These are phyloP conservation scores for Hypothenemus hampei DNA, from an alignment of 1,140 invertebrate genomes.

Conservation along the genomic window DNA sequence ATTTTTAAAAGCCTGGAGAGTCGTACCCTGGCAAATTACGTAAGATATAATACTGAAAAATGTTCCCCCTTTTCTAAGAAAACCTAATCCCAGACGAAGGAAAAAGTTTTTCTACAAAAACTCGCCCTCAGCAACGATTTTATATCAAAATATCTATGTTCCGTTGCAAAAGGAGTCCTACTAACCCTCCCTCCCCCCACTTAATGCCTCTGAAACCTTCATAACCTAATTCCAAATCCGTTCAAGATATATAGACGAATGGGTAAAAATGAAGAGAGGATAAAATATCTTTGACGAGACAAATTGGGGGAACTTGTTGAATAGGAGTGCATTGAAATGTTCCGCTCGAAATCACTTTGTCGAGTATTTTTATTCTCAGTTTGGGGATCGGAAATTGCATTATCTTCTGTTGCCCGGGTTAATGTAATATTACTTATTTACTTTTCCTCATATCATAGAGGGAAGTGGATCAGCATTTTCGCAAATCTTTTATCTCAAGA, in stretches of 20 bases:
- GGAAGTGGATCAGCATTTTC: too few relatives aligned
- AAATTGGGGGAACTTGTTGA: constrained; percentile 20
- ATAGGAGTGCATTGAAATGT: constrained; percentile 20
- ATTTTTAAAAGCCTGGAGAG: too few relatives aligned
- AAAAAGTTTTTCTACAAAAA: too few relatives aligned
- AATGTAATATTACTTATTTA: constrained; percentile 3
- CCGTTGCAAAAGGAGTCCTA: constrained; percentile 6
- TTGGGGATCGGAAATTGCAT: constrained; percentile 12
- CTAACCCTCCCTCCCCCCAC: too few relatives aligned
- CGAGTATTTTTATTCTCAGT: not conserved
- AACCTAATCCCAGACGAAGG: too few relatives aligned
- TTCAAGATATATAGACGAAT: constrained; percentile 7
- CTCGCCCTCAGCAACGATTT: not conserved
- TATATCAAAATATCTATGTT: constrained; percentile 14
- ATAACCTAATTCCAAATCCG: constrained; percentile 23
- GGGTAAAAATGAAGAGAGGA: constrained; percentile 17
- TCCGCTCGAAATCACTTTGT: constrained; percentile 6
- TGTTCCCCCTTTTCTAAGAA: too few relatives aligned
- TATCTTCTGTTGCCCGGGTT: constrained; percentile 5
- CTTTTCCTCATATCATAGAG: not conserved
- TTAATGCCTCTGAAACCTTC: constrained; percentile 16
- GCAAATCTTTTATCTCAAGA: too few relatives aligned
- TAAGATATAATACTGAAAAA: too few relatives aligned
- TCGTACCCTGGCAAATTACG: too few relatives aligned
- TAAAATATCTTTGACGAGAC: constrained; percentile 18